A percentile compares a stretch with the other conserved stretches of the same genome.
phyloP scores from a whole-genome alignment of 2,888 invertebrate species.

The Herminia tarsipennalis region DNA sequence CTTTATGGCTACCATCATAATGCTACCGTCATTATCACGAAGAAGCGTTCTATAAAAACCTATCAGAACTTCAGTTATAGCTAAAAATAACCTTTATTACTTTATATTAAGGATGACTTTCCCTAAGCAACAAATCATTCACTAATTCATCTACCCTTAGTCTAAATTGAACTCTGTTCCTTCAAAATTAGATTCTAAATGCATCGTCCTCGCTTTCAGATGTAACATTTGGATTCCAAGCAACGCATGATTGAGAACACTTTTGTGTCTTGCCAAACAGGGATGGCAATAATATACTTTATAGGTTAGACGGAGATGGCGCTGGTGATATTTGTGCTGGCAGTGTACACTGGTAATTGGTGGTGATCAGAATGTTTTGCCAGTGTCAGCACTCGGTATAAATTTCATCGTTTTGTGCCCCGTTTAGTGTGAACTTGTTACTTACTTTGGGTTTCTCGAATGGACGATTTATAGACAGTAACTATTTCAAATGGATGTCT shows the following conservation, averaged over 20 bases:
- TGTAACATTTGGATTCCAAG: constrained; percentile 33
- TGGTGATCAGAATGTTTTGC: constrained; percentile 82
- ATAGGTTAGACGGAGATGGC: constrained; percentile 30
- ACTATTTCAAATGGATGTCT: not conserved
- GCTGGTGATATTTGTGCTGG: constrained; percentile 64
- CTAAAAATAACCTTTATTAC: constrained; percentile 9
- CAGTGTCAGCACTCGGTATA: constrained; percentile 76
- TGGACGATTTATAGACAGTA: not conserved
- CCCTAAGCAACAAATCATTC: not conserved
- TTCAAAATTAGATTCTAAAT: constrained; percentile 1
- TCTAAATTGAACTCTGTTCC: constrained; percentile 28
- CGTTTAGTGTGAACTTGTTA: constrained; percentile 48
- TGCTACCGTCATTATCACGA: constrained; percentile 60
- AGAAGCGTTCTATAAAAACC: constrained; percentile 23
- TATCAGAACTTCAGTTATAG: constrained; percentile 16
- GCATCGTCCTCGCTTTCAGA: not conserved
- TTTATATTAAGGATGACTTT: constrained; percentile 10
- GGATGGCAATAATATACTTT: constrained; percentile 28
- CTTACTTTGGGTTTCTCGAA: constrained; percentile 16
- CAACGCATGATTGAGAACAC: constrained; percentile 64
- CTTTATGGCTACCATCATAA: constrained; percentile 70
- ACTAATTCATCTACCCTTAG: not conserved
- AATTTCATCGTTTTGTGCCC: constrained; percentile 70
- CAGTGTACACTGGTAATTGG: constrained; percentile 79
- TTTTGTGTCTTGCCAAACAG: constrained; percentile 57